Base-by-base conservation (phyloP, 2,888 invertebrate species). In the Melitaea athalia region DNA sequence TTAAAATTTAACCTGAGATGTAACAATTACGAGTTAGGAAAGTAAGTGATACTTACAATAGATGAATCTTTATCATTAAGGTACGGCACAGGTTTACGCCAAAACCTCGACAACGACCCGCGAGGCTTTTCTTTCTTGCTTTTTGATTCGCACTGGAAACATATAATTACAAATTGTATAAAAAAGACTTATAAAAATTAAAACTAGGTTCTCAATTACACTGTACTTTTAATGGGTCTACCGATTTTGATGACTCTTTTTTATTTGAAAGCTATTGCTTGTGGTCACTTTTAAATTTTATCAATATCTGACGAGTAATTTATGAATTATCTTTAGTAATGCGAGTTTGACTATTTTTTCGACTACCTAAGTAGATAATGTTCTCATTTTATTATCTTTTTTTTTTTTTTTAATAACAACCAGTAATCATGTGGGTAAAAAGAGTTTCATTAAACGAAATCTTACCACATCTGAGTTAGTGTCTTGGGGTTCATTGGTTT, bases 101-200 rank as follows among this genome's bases (percentile, higher is more conserved):
- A 61, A 14, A 77, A 60, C 15, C 73, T 52, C 8, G 71, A 71
- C 8, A 77, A 68, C 12, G 70, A 70, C 1, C 75, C 68, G 61
- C 70, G 72, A 2, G 57, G 15, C 55, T 62, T 67, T 15, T 70
- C 70, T n/a, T 57, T 62, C 17, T 63, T 53, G 31, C 12, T 52
- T 15, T 59, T 63, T 43, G 31, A 24, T 31, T 60, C 59, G 4
- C 6, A 38, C 38, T 49, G n/a, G 3, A n/a, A 14, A 47, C 12
- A 14, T 14, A 47, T 3, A 47, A 12, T 24, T 24, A 52, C 10
- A 10, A 24, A 7, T 43, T 43, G 43, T 43, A 10, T 24, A 50
- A 10, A n/a, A 50, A 50, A 5, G 1, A 0, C 2, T 49, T 2
- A 15, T n/a, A n/a, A n/a, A n/a, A n/a, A n/a, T n/a, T n/a, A n/a